Percentiles rank a stretch among this genome's conserved stretches.
Conservation (phyloP, 1,140 invertebrate species). For the Dreissena polymorpha region DNA sequence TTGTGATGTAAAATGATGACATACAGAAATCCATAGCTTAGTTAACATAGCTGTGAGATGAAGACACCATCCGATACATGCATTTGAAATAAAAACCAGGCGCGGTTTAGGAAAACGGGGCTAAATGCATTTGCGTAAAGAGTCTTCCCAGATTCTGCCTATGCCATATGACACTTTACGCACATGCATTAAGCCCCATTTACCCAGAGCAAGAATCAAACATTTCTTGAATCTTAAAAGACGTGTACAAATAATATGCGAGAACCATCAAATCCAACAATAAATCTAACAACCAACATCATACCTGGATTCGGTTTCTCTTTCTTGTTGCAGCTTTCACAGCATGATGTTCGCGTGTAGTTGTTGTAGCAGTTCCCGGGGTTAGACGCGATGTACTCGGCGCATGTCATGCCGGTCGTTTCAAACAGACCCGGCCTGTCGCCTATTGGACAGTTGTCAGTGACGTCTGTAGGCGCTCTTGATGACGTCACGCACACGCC, state of each 20-base stretch:
- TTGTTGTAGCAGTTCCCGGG: conserved; percentile 14
- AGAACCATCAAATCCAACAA: background rate
- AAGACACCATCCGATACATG: too few species aligned
- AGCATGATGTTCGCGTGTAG: conserved; percentile 25
- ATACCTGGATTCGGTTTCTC: background rate
- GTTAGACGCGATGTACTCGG: background rate
- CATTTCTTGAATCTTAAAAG: background rate
- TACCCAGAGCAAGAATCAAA: too few species aligned
- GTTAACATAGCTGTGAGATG: too few species aligned
- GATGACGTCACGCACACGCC: conserved; percentile 53
- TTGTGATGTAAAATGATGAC: background rate
- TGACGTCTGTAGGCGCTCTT: conserved; percentile 4
- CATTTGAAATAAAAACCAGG: too few species aligned
- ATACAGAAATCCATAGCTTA: background rate
- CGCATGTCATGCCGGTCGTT: conserved; percentile 21
- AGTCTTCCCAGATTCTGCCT: too few species aligned
- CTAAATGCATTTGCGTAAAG: too few species aligned
- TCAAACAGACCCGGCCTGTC: conserved; percentile 34
- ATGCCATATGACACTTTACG: background rate
- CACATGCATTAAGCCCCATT: background rate
- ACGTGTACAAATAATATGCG: background rate
- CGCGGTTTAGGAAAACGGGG: too few species aligned
- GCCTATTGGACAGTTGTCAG: conserved; percentile 32
- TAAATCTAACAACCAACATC: background rate
- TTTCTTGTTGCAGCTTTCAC: conserved; percentile 39